These are phyloP conservation scores for Dromaius novaehollandiae DNA, from an alignment of 2,113 vertebrate genomes.

Conservation along the genomic window DNA sequence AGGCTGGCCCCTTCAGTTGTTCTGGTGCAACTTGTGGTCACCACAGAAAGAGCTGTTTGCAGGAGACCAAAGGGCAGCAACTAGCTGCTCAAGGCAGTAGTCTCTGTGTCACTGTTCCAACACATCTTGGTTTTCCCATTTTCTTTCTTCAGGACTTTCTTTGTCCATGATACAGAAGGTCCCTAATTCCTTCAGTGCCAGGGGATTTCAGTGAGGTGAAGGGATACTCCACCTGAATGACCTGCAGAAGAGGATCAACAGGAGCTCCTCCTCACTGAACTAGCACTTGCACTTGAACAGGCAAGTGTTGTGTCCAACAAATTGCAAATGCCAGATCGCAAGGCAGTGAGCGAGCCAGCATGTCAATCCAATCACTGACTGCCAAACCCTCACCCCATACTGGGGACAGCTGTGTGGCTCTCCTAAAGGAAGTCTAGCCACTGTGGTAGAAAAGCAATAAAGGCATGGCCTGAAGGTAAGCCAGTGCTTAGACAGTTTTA, in stretches of 20 bases:
- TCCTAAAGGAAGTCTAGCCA: neutral
- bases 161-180: neutral
- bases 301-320: neutral
- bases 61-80: neutral
- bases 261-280: neutral
- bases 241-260: neutral
- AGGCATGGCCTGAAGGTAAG: neutral
- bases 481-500: neutral
- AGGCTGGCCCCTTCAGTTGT: neutral
- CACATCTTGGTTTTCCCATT: neutral
- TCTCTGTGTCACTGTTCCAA: neutral
- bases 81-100: neutral
- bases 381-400: neutral
- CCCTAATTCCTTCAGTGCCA: neutral
- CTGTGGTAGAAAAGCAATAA: neutral
- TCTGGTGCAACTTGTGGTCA: neutral
- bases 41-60: neutral
- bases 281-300: neutral
- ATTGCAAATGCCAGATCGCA: neutral
- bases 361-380: neutral
- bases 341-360: neutral
- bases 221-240: neutral
- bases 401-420: rapidly evolving
- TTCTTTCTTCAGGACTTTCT: neutral
- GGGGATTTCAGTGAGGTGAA: neutral